Percentiles rank a stretch among this genome's conserved stretches.
phyloP scores from a whole-genome alignment of 2,888 invertebrate genomes.

The Eueremaeus valkanovi region DNA sequence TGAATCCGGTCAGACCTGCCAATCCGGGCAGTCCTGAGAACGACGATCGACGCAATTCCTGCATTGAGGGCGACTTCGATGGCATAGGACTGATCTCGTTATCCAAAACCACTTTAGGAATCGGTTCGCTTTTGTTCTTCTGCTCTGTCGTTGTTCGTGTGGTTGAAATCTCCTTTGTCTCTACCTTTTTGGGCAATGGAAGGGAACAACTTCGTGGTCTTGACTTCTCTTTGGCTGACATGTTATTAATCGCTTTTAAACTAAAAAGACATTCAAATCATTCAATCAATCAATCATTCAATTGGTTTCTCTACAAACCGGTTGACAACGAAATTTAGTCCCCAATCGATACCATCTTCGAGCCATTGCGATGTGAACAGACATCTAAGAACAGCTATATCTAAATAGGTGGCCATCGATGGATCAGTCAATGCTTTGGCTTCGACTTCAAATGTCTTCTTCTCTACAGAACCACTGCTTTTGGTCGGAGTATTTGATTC shows the following conservation, averaged over 20 bases:
- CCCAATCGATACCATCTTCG: constrained; percentile 98
- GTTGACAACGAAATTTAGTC: constrained; percentile 81
- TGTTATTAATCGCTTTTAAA: constrained; percentile 38
- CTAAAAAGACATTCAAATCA: constrained; percentile 10
- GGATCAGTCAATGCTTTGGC: constrained; percentile 38
- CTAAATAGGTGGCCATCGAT: constrained; percentile 82
- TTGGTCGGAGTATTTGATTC: constrained; percentile 19
- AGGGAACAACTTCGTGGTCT: constrained; percentile 38
- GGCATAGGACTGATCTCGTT: constrained; percentile 15
- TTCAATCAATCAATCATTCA: not conserved
- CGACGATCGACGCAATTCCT: constrained; percentile 46
- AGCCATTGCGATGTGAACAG: constrained; percentile 96
- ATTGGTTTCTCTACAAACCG: constrained; percentile 58
- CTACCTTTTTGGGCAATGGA: constrained; percentile 34
- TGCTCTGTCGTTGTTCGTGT: not conserved
- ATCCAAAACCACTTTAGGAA: constrained; percentile 21
- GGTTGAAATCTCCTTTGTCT: no score
- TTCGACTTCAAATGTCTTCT: constrained; percentile 31
- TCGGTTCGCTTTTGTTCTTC: not conserved
- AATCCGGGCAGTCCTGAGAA: constrained; percentile 43
- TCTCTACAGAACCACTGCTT: constrained; percentile 8
- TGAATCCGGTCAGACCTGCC: constrained; percentile 33
- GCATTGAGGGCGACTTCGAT: constrained; percentile 28
- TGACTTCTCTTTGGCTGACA: constrained; percentile 21
- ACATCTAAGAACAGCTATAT: constrained; percentile 91